A percentile compares a stretch with the other conserved stretches of the same genome.
Evolutionary conservation across 2,113 vertebrate genomes (phyloP).

Genomic region (Malurus alboscapulatus): DNA sequence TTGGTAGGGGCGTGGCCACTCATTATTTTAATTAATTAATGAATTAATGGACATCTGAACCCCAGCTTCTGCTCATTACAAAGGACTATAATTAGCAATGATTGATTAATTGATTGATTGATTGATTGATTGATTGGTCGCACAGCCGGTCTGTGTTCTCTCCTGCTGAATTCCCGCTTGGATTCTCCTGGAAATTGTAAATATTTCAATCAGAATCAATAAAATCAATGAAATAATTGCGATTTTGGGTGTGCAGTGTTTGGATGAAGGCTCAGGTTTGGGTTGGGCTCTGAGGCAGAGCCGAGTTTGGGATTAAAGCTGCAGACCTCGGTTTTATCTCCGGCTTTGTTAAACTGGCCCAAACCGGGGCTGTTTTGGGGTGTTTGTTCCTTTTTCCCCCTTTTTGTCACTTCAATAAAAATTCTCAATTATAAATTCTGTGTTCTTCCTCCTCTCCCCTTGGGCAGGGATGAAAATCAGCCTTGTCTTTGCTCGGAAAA

Average conservation of each 20-base stretch:
- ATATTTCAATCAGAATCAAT: neutral
- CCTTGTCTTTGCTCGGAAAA: neutral
- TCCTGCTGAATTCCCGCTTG: constrained; percentile 49
- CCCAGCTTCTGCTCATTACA: neutral
- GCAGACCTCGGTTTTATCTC: neutral
- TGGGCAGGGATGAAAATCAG: neutral
- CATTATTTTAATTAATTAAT: neutral
- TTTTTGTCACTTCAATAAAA: neutral
- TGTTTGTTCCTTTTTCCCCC: rapidly evolving
- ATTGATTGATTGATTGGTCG: neutral
- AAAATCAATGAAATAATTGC: neutral
- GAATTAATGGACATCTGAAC: neutral
- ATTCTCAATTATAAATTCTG: neutral
- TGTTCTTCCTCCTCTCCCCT: neutral
- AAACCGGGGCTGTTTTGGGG: rapidly evolving
- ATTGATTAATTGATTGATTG: neutral
- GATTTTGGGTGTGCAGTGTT: neutral
- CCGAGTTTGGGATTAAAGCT: neutral
- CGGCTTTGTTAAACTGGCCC: neutral
- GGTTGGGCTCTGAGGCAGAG: rapidly evolving
- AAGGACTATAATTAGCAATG: neutral
- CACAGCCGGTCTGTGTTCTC: constrained; percentile 70
- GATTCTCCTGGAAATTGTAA: neutral
- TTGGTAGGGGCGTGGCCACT: neutral
- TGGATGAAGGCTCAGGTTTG: rapidly evolving